A percentile compares a stretch with the other conserved stretches of the same genome.
phyloP scores from a whole-genome alignment of 2,888 invertebrate species.

The Platerodrilus igneus region DNA sequence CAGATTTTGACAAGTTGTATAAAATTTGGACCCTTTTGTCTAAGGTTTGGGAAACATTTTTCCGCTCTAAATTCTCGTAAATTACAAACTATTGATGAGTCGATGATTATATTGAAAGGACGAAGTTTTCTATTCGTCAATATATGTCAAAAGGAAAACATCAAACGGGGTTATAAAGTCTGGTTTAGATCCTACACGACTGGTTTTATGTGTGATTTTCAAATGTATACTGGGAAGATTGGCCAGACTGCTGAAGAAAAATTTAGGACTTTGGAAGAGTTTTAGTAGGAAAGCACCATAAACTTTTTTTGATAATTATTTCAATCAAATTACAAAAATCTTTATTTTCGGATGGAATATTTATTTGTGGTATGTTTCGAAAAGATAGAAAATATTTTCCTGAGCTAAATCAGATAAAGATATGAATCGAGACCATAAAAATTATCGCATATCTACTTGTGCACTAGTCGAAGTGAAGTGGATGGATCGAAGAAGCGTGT shows the following conservation, averaged over 20 bases:
- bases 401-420: constrained; percentile 19
- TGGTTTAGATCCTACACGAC: constrained; percentile 23
- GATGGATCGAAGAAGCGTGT: constrained; percentile 27
- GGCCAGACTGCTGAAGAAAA: constrained; percentile 30
- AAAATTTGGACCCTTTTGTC: no score
- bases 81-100: no score
- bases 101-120: no score
- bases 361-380: constrained; percentile 28
- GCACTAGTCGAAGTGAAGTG: constrained; percentile 26
- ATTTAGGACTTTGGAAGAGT: constrained; percentile 12
- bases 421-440: constrained; percentile 26
- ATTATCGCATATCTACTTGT: constrained; percentile 24
- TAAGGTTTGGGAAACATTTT: no score
- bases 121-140: no score
- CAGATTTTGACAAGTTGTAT: no score
- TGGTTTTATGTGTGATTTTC: constrained; percentile 30
- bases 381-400: constrained; percentile 24
- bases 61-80: no score
- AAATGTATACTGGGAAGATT: constrained; percentile 35
- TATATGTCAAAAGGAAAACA: no score
- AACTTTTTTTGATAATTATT: constrained; percentile 32
- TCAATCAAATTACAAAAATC: constrained; percentile 24
- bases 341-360: constrained; percentile 22
- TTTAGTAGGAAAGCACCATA: constrained; percentile 19
- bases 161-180: no score